These are phyloP conservation scores for Sorex fumeus DNA, from an alignment of 2,113 vertebrate genomes.

Conservation along the genomic window DNA sequence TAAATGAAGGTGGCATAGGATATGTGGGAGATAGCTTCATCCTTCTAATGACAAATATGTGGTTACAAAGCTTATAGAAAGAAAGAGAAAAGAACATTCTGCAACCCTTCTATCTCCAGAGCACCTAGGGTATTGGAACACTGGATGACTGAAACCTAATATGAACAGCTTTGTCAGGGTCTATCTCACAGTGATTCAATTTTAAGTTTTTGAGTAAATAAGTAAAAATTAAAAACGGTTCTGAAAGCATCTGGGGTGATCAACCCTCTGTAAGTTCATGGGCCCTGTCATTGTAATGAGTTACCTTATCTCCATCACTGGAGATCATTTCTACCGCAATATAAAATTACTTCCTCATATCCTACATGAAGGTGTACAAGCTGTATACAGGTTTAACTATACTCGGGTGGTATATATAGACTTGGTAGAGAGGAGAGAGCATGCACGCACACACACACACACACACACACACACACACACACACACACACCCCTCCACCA, in stretches of 20 bases:
- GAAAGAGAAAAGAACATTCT: constrained; percentile 21
- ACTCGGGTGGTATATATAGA: background rate
- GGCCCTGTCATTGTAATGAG: background rate
- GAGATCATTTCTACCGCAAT: background rate
- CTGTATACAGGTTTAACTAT: background rate
- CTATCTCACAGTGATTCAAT: too few relatives aligned
- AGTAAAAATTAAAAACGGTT: background rate
- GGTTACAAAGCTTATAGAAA: background rate
- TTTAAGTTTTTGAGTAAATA: too few relatives aligned
- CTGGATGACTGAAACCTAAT: too few relatives aligned
- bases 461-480: background rate
- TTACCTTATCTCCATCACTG: background rate
- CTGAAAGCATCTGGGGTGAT: background rate
- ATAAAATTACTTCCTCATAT: background rate
- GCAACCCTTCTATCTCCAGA: background rate
- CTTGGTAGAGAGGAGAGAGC: background rate
- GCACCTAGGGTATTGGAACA: background rate
- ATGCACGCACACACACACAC: background rate
- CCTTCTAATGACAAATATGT: background rate
- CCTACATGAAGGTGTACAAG: background rate
- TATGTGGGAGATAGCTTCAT: background rate
- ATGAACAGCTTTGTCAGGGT: too few relatives aligned
- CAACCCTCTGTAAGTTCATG: background rate
- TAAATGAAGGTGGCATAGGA: background rate
- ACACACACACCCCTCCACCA: background rate